Conservation (phyloP, 2,113 vertebrate species). For the Danio rerio region DNA sequence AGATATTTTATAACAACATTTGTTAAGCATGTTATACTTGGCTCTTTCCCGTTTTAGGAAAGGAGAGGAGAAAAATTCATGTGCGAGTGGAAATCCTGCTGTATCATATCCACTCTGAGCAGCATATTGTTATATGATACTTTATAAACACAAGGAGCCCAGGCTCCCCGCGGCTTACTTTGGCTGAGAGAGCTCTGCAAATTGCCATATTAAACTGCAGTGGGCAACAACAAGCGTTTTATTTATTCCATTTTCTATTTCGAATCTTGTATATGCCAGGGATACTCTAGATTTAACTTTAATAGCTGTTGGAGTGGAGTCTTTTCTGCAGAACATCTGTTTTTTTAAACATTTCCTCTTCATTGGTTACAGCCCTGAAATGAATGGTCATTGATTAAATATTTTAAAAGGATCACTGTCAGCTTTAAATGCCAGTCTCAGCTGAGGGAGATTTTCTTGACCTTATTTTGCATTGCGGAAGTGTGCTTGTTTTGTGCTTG, state of each 20-base stretch:
- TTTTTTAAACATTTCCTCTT: constrained; percentile 24
- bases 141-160: constrained; percentile 12
- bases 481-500: too few relatives aligned
- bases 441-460: neutral
- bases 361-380: neutral
- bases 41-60: neutral
- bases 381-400: neutral
- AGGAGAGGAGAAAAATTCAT: neutral
- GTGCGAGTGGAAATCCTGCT: neutral
- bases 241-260: constrained; percentile 61
- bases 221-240: constrained; percentile 55
- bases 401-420: neutral
- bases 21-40: constrained; percentile 28
- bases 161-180: constrained; percentile 31
- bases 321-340: neutral
- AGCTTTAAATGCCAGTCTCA: neutral
- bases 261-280: constrained; percentile 30
- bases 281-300: constrained; percentile 20
- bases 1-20: constrained; percentile 23
- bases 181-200: constrained; percentile 39
- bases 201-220: constrained; percentile 51
- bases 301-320: neutral
- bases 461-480: too few relatives aligned
- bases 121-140: constrained; percentile 20
- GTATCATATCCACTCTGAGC: constrained; percentile 8